Percentiles rank a stretch among this genome's conserved stretches.
phyloP scores from a whole-genome alignment of 2,888 invertebrate species.

The Pristionchus japonicus region DNA sequence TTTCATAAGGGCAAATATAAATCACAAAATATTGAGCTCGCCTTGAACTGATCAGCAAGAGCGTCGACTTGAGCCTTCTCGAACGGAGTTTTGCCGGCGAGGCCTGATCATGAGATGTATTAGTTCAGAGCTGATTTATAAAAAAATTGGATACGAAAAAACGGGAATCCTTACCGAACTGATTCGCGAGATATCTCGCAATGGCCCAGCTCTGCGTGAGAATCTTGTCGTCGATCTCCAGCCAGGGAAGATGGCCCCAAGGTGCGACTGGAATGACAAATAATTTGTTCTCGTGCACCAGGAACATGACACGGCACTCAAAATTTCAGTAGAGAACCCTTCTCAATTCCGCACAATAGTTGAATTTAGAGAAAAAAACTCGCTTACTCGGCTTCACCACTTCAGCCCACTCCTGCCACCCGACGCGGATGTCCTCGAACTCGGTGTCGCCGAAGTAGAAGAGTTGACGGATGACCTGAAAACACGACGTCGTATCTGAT shows the following conservation, averaged over 20 bases:
- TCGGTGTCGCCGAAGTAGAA: neutral
- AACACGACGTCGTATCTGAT: neutral
- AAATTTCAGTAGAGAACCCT: no score
- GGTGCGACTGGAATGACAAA: neutral
- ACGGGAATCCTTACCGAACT: neutral
- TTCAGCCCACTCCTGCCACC: slow-evolving; percentile 17
- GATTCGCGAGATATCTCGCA: slow-evolving; percentile 2
- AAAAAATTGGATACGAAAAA: neutral
- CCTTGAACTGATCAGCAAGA: slow-evolving; percentile 7
- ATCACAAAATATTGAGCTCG: no score
- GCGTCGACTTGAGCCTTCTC: neutral
- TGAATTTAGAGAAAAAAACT: neutral
- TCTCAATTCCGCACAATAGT: no score
- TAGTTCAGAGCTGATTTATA: neutral
- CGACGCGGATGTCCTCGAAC: slow-evolving; percentile 26
- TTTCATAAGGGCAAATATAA: no score
- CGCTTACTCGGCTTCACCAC: neutral
- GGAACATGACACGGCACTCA: no score
- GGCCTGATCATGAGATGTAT: neutral
- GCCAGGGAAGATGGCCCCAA: slow-evolving; percentile 38
- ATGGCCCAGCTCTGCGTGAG: slow-evolving; percentile 23
- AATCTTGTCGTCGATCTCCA: slow-evolving; percentile 28
- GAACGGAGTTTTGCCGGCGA: neutral
- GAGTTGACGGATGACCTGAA: slow-evolving; percentile 31
- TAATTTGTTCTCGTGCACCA: no score